Conservation (phyloP, 1,140 invertebrate species). For the Drosophila micromelanica region DNA sequence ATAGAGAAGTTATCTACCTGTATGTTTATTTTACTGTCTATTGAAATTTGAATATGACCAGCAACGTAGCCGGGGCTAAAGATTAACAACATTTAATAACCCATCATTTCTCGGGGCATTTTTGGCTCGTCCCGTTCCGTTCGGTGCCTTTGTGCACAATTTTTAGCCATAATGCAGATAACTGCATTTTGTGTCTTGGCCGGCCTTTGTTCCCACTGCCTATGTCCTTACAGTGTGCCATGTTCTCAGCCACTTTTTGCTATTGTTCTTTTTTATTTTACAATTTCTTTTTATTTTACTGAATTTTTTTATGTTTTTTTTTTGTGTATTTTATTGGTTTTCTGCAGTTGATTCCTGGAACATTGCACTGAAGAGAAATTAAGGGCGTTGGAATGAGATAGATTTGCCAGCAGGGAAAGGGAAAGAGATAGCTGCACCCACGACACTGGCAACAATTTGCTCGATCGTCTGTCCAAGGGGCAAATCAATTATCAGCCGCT, state of each 20-base stretch:
- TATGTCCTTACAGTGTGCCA: constrained; percentile 3
- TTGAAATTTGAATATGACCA: constrained; percentile 72
- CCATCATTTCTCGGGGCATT: constrained; percentile 66
- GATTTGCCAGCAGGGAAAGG: background rate
- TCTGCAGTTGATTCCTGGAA: constrained; percentile 55
- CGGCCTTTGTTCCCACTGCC: constrained; percentile 20
- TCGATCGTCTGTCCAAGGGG: constrained; percentile 36
- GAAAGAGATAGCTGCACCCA: background rate
- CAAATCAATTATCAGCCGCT: constrained; percentile 51
- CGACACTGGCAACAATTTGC: constrained; percentile 21
- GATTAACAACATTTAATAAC: constrained; percentile 83
- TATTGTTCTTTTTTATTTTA: constrained; percentile 67
- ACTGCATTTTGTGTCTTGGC: constrained; percentile 69
- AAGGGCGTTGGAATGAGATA: background rate
- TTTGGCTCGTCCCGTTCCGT: constrained; percentile 34
- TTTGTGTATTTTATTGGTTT: constrained; percentile 68
- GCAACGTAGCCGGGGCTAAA: constrained; percentile 30
- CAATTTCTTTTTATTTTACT: constrained; percentile 54
- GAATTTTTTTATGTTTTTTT: constrained; percentile 30
- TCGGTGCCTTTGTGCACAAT: constrained; percentile 41
- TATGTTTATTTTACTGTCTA: constrained; percentile 22
- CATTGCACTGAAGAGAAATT: constrained; percentile 27
- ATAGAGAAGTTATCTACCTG: constrained; percentile 4
- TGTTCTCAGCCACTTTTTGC: constrained; percentile 70
- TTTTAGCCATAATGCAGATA: constrained; percentile 64